Evolutionary conservation across 2,888 invertebrate species (phyloP).

Genomic region (Caenorhabditis sp.): DNA sequence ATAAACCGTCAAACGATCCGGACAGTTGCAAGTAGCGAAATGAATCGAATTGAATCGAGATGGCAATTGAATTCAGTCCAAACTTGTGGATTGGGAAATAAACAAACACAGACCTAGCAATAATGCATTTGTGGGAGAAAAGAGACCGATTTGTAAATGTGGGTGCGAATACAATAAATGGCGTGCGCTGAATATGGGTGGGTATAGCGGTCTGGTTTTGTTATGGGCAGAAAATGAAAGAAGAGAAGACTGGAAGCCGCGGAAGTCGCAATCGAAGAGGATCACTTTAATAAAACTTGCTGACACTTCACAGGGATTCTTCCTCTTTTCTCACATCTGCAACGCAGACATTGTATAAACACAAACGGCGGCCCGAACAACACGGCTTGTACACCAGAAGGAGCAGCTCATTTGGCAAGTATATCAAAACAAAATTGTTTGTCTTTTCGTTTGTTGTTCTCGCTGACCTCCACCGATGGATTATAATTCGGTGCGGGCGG

Average conservation of each 20-base stretch:
- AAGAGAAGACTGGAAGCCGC: conserved; percentile 1
- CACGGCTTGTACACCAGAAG: conserved; percentile 3
- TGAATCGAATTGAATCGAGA: conserved; percentile 13
- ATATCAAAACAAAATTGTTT: conserved; percentile 62
- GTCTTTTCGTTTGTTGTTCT: conserved; percentile 62
- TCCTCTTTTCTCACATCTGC: not conserved
- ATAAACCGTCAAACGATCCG: conserved; percentile 28
- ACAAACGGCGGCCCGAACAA: not conserved
- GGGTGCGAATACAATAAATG: conserved; percentile 63
- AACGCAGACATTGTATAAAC: conserved; percentile 17
- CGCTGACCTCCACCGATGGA: conserved; percentile 43
- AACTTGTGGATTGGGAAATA: conserved; percentile 54
- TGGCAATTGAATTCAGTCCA: conserved; percentile 19
- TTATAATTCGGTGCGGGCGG: conserved; percentile 49
- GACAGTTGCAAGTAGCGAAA: not conserved
- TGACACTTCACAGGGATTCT: conserved; percentile 9
- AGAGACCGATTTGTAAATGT: conserved; percentile 61
- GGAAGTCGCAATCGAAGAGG: not conserved
- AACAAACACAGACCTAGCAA: conserved; percentile 59
- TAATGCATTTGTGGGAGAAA: conserved; percentile 53
- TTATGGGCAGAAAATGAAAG: conserved; percentile 35
- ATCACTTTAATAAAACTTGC: conserved; percentile 42
- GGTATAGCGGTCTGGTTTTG: conserved; percentile 51
- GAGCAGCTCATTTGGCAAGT: conserved; percentile 50
- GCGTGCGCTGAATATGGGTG: conserved; percentile 47